Percentiles rank a stretch among this genome's conserved stretches.
phyloP scores from a whole-genome alignment of 2,888 invertebrate species.

The Cryptops parisi region DNA sequence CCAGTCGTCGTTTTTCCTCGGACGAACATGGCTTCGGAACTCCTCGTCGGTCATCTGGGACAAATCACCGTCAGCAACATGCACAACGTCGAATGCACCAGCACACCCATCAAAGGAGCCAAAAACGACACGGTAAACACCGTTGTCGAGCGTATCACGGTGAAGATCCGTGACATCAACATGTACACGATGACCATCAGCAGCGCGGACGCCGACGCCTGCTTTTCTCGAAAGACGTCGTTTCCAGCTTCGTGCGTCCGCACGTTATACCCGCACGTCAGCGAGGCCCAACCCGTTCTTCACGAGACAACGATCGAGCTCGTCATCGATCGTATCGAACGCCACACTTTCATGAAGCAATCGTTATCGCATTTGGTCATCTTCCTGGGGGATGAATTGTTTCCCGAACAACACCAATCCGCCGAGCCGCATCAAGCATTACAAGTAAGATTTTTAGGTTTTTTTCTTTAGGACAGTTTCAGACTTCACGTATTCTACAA shows the following conservation, averaged over 20 bases:
- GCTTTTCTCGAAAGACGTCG: neutral
- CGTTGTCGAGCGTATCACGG: slow-evolving; percentile 36
- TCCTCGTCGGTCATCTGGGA: slow-evolving; percentile 82
- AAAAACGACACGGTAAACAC: neutral
- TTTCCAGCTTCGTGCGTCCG: slow-evolving; percentile 23
- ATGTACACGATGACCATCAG: slow-evolving; percentile 57
- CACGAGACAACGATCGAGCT: slow-evolving; percentile 75
- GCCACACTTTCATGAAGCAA: neutral
- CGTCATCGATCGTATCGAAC: slow-evolving; percentile 40
- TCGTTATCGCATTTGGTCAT: slow-evolving; percentile 8
- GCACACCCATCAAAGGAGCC: neutral
- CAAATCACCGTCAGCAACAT: slow-evolving; percentile 48
- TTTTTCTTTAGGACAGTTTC: too few relatives aligned
- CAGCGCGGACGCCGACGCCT: neutral
- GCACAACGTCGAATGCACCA: slow-evolving; percentile 1
- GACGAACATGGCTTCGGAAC: slow-evolving; percentile 57
- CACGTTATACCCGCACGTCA: slow-evolving; percentile 51
- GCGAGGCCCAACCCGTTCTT: slow-evolving; percentile 62
- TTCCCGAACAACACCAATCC: slow-evolving; percentile 21
- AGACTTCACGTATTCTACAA: too few relatives aligned
- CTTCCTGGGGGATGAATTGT: slow-evolving; percentile 23
- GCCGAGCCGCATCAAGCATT: slow-evolving; percentile 11
- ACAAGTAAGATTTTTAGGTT: neutral
- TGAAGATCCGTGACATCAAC: slow-evolving; percentile 75
- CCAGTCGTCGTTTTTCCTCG: slow-evolving; percentile 82